Conservation (phyloP, 2,888 invertebrate genomes). For the Apoda limacodes region DNA sequence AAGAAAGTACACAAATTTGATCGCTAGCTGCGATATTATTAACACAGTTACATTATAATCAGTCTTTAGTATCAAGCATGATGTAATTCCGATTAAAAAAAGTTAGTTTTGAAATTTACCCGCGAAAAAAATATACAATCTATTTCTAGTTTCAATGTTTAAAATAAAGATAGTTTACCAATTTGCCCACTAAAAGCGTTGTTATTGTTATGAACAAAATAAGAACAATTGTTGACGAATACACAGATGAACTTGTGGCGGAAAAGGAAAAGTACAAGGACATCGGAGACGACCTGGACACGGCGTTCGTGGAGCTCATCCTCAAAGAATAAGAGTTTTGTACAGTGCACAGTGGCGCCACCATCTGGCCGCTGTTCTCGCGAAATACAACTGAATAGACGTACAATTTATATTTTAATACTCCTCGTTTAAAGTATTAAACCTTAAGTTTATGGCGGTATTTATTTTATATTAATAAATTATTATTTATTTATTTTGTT, state of each 20-base stretch:
- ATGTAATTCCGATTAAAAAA: no score
- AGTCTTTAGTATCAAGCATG: no score
- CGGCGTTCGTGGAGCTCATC: constrained; percentile 96
- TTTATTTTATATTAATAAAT: constrained; percentile 62
- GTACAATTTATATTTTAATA: constrained; percentile 48
- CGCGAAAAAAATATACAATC: constrained; percentile 52
- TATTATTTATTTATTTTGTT: constrained; percentile 51
- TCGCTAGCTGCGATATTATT: no score
- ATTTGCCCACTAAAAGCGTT: constrained; percentile 14
- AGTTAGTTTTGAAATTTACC: no score
- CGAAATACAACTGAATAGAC: constrained; percentile 33
- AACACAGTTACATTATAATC: no score
- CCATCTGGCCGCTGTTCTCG: constrained; percentile 24
- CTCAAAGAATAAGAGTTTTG: constrained; percentile 72
- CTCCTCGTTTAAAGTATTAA: constrained; percentile 59
- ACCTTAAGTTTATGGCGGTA: constrained; percentile 58
- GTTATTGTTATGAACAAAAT: constrained; percentile 1
- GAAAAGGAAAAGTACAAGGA: constrained; percentile 99
- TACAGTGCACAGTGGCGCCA: constrained; percentile 15
- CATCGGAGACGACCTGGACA: constrained; percentile 99
- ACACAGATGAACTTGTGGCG: constrained; percentile 91
- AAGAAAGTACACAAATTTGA: no score
- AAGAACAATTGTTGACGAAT: constrained; percentile 25
- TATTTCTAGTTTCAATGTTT: no score
- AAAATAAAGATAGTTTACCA: no score